phyloP scores from a whole-genome alignment of 1,140 invertebrate genomes.

The Cephus cinctus region DNA sequence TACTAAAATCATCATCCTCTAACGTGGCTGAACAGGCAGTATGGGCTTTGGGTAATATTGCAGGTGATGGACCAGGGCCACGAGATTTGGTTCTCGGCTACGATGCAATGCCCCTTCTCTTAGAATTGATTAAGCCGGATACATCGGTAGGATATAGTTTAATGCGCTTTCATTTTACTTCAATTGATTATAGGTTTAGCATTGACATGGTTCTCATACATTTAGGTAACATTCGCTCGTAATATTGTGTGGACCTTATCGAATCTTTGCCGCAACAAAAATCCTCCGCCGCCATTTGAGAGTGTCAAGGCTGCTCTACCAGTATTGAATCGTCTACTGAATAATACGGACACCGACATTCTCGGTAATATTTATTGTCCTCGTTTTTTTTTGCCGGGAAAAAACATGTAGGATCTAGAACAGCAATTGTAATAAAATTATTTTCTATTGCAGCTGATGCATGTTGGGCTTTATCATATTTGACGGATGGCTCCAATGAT shows the following conservation, averaged over 20 bases:
- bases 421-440: background rate
- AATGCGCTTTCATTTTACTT: background rate
- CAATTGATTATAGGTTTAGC: background rate
- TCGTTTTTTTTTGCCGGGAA: background rate
- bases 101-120: conserved; percentile 66
- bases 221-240: conserved; percentile 38
- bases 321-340: conserved; percentile 75
- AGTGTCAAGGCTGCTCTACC: conserved; percentile 79
- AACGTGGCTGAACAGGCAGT: conserved; percentile 95
- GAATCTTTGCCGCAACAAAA: conserved; percentile 91
- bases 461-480: conserved; percentile 84
- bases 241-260: conserved; percentile 89
- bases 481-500: conserved; percentile 96
- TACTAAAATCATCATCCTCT: conserved; percentile 72
- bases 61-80: conserved; percentile 79
- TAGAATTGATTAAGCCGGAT: conserved; percentile 65
- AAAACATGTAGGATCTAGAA: background rate
- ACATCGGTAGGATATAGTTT: conserved; percentile 49
- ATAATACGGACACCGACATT: conserved; percentile 73
- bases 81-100: conserved; percentile 73
- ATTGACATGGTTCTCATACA: background rate
- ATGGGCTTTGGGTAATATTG: conserved; percentile 98
- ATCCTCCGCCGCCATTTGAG: conserved; percentile 78
- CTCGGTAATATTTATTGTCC: conserved; percentile 55
- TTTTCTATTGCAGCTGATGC: conserved; percentile 70